Evolutionary conservation across 2,113 vertebrate species (phyloP).

Genomic region (Camelus dromedarius): DNA sequence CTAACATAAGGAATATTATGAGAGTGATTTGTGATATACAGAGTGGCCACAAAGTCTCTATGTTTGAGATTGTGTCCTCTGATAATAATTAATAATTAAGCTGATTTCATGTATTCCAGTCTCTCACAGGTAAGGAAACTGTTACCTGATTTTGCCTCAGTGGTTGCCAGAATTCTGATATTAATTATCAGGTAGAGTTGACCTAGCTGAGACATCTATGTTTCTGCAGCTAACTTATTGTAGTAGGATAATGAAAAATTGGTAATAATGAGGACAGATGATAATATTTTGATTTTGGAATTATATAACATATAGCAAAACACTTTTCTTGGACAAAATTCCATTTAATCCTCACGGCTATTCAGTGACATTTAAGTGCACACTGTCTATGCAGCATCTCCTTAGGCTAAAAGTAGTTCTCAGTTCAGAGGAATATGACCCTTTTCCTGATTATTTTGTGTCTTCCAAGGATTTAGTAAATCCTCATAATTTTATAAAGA

Average conservation of each 20-base stretch:
- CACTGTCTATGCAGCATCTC: background rate
- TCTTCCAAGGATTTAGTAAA: conserved; percentile 16
- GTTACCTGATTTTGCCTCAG: background rate
- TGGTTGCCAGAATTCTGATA: background rate
- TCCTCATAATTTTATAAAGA: conserved; percentile 12
- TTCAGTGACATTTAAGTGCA: background rate
- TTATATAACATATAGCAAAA: background rate
- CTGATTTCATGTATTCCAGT: background rate
- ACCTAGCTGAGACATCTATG: background rate
- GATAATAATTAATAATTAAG: conserved; percentile 64
- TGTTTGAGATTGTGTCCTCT: conserved; percentile 55
- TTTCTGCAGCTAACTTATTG: background rate
- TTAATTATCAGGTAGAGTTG: background rate
- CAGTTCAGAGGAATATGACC: background rate
- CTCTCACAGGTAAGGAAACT: background rate
- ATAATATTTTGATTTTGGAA: conserved; percentile 4
- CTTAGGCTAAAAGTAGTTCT: background rate
- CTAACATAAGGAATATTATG: conserved; percentile 24
- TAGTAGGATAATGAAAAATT: background rate
- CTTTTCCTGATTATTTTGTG: background rate
- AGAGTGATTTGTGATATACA: conserved; percentile 3
- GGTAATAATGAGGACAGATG: background rate
- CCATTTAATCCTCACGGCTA: background rate
- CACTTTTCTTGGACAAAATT: background rate
- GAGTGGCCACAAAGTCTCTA: background rate